Base-by-base conservation (phyloP, 1,140 invertebrate species). In the Lordiphosa collinella region DNA sequence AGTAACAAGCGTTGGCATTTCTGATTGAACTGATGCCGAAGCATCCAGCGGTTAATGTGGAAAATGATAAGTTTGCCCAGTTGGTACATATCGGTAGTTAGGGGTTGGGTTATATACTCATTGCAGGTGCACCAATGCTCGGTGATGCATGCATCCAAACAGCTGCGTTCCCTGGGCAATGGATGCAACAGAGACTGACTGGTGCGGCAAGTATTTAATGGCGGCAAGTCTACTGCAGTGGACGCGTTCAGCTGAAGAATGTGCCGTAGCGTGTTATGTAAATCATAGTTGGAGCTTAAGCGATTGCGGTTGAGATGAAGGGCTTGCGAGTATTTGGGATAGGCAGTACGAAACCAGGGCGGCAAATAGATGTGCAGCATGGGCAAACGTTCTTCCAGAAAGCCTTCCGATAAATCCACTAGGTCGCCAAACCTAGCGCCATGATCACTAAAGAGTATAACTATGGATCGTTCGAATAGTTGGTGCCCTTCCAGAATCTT, bases 401-500 rank as follows among this genome's bases (percentile, higher is more conserved):
- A 93, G 0, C 97, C 96, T 48, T 94, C 92, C 60, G 70, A 18
- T 25, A 75, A 22, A 38, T 92, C 87, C 31, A 94, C 76, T 13
- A 96, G 92, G 2, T 90, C 89, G 3, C 97, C 97, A 90, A 94
- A 97, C 16, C 97, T 88, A 76, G 96, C 94, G 0, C 97, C 97
- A 89, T 99, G 97, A 88, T 99, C 97, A 67, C 96, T 97, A 68
- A 97, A 90, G 6, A 98, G 91, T 8, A 98, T 90, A 0, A 98
- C 86, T 66, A 94, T 89, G 0, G 93, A 92, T 22, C 93, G 91
- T 32, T 95, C 92, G 37, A 94, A 88, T 6, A 76, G 8, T 7
- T 43, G 1, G 22, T 55, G 53, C 0, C 6, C 2, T 11, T 51
- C 13, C 10, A 76, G 13, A 3, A 89, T 72, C 36, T 90, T 80